Conservation (phyloP, 2,797 vertebrate species). For the Onychomys arenicola region DNA sequence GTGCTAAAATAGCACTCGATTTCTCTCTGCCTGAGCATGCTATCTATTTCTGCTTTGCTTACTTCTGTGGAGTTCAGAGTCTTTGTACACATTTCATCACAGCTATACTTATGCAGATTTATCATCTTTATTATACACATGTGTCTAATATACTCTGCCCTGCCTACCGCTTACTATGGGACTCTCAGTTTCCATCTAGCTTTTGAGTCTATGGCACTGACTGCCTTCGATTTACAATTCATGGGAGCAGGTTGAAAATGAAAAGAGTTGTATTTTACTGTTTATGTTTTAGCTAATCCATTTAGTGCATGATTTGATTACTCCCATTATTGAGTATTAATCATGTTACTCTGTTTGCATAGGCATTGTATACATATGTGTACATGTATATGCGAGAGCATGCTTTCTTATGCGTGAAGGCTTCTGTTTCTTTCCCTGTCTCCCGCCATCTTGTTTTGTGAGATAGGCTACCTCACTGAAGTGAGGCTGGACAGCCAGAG, state of each 20-base stretch:
- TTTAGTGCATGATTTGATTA: conserved; percentile 57
- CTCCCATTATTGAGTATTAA: conserved; percentile 64
- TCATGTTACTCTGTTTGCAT: neutral
- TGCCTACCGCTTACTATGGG: neutral
- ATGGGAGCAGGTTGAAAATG: conserved; percentile 14
- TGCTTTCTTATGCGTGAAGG: neutral
- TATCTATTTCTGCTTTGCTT: conserved; percentile 79
- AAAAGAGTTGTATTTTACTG: neutral
- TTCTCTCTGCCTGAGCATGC: conserved; percentile 73
- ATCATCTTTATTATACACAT: conserved; percentile 62
- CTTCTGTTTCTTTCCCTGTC: neutral
- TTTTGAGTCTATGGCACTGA: neutral
- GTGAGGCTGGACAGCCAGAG: neutral
- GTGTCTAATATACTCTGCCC: conserved; percentile 25
- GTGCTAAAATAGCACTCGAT: conserved; percentile 78
- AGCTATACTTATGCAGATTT: conserved; percentile 28
- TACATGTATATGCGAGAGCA: neutral
- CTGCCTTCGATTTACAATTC: conserved; percentile 57
- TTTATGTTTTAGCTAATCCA: neutral
- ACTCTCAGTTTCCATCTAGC: conserved; percentile 34
- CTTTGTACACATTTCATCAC: conserved; percentile 74
- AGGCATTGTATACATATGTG: neutral
- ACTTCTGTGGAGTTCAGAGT: conserved; percentile 71
- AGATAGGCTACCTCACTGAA: neutral
- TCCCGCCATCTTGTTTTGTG: conserved; percentile 59